Base-by-base conservation (phyloP, 2,888 invertebrate genomes). In the Cepaea hortensis region DNA sequence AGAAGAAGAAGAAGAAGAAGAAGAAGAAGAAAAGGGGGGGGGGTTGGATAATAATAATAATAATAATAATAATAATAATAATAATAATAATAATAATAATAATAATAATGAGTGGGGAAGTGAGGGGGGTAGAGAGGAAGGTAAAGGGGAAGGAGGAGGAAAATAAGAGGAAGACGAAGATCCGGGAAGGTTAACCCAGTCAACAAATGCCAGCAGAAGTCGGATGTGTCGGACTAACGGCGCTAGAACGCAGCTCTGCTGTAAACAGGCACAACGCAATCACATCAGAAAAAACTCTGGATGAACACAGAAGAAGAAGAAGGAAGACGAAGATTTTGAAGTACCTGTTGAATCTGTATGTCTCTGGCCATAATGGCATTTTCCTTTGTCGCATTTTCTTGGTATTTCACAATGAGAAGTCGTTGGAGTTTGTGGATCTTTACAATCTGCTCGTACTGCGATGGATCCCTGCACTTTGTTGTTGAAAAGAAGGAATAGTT, bases 1-100 rank as follows among this genome's bases (percentile, higher is more conserved):
- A 76, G n/a, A 18, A 11, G 7, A 76, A n/a, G 13, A 15, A 13
- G 13, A 70, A 70, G 23, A 70, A 70, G 13, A n/a, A 15, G 13
- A 70, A 7, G 23, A 70, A 23, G 23, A 7, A 70, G 13, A 70
- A 6, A 20, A 70, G n/a, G 23, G 6, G 3, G 23, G 13, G 6
- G 11, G 6, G 55, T 0, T 9, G 55, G 11, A 55, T 55, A 55
- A 11, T 55, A 55, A 55, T 6, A 11, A 55, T 55, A 55, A 55
- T 55, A 55, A 55, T 55, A 70, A 70, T 23, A 70, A n/a, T n/a
- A 70, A 70, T 70, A n/a, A 23, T 23, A 70, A 70, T 70, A n/a
- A 70, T 70, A n/a, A 70, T n/a, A 70, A 23, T n/a, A 70, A 70
- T n/a, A n/a, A 23, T n/a, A 70, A 70, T 70, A 70, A 70, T n/a